Evolutionary conservation across 2,797 vertebrate species (phyloP).

Genomic region (Sparidentex hasta): DNA sequence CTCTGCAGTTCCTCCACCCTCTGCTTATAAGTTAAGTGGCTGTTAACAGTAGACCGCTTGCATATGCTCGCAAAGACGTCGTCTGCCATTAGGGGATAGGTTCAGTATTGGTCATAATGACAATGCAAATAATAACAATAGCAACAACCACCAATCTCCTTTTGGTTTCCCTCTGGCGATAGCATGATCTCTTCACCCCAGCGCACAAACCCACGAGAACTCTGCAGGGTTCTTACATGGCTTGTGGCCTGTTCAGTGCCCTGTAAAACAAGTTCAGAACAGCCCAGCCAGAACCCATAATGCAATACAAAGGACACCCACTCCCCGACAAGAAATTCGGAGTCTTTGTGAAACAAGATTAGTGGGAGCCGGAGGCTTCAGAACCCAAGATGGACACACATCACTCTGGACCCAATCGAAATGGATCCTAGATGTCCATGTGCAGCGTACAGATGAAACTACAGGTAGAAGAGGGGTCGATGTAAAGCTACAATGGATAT

Average conservation of each 20-base stretch:
- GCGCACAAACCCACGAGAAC: constrained; percentile 52
- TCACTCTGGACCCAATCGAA: constrained; percentile 41
- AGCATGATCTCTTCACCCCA: constrained; percentile 40
- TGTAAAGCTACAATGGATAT: constrained; percentile 83
- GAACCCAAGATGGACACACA: constrained; percentile 43
- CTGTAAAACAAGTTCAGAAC: constrained; percentile 59
- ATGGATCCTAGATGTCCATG: constrained; percentile 45
- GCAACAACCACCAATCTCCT: constrained; percentile 61
- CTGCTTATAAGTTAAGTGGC: constrained; percentile 70
- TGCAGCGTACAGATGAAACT: constrained; percentile 63
- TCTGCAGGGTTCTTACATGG: constrained; percentile 40
- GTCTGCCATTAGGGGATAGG: constrained; percentile 53
- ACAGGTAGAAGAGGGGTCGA: constrained; percentile 63
- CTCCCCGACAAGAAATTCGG: constrained; percentile 9
- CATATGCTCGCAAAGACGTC: constrained; percentile 57
- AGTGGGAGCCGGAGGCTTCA: constrained; percentile 41
- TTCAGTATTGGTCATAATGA: constrained; percentile 54
- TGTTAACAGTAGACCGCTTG: constrained; percentile 69
- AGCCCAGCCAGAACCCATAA: constrained; percentile 49
- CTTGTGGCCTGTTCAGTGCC: constrained; percentile 60
- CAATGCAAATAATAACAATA: constrained; percentile 74
- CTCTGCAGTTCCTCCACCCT: constrained; percentile 71
- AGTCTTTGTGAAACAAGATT: constrained; percentile 39
- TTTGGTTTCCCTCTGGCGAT: constrained; percentile 44
- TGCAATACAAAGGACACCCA: constrained; percentile 43